A percentile compares a stretch with the other conserved stretches of the same genome.
Evolutionary conservation across 2,888 invertebrate genomes (phyloP).

Genomic region (Sphaerophoria taeniata): DNA sequence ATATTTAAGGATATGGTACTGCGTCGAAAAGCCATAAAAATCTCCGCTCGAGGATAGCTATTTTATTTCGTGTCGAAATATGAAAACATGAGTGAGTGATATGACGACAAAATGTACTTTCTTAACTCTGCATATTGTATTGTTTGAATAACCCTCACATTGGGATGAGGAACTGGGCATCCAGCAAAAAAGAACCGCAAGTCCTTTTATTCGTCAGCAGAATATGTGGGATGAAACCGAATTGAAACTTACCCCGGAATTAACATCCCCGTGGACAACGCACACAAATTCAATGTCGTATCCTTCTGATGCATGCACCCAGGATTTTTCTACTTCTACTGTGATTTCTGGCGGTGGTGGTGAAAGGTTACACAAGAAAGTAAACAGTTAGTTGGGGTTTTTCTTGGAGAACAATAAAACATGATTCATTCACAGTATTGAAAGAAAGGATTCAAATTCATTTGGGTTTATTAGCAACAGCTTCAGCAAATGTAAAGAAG

Average conservation of each 20-base stretch:
- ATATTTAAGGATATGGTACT: slow-evolving; percentile 5
- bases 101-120: slow-evolving; percentile 10
- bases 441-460: slow-evolving; percentile 23
- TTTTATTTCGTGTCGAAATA: slow-evolving; percentile 30
- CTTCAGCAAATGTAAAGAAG: slow-evolving; percentile 4
- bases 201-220: slow-evolving; percentile 9
- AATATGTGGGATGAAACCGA: slow-evolving; percentile 20
- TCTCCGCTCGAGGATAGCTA: slow-evolving; percentile 39
- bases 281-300: slow-evolving; percentile 86
- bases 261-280: slow-evolving; percentile 86
- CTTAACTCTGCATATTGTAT: slow-evolving; percentile 16
- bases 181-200: slow-evolving; percentile 11
- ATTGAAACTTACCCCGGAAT: slow-evolving; percentile 82
- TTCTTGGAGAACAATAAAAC: slow-evolving; percentile 27
- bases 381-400: slow-evolving; percentile 52
- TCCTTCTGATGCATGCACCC: slow-evolving; percentile 87
- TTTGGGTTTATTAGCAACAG: slow-evolving; percentile 65
- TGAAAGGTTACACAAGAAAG: slow-evolving; percentile 77
- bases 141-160: slow-evolving; percentile 29
- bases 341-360: slow-evolving; percentile 86
- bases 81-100: slow-evolving; percentile 14
- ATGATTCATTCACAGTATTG: slow-evolving; percentile 46
- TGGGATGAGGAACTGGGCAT: slow-evolving; percentile 13
- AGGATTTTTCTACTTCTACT: slow-evolving; percentile 83
- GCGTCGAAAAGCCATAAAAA: slow-evolving; percentile 56